Conservation (phyloP, 2,888 invertebrate species). For the Ormyrus thymus region DNA sequence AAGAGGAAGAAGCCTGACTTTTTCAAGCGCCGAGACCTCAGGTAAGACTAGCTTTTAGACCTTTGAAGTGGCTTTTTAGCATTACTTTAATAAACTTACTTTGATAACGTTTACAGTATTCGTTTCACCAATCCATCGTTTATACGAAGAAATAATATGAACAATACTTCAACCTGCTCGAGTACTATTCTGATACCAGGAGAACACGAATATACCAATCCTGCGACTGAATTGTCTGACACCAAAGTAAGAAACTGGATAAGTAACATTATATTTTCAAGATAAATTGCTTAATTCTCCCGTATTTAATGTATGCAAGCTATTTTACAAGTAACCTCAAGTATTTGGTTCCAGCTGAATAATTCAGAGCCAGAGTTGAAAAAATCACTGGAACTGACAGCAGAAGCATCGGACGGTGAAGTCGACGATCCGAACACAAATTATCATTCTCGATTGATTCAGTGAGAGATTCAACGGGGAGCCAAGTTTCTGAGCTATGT, state of each 20-base stretch:
- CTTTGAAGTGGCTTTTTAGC: background rate
- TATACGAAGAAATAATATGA: too few species aligned
- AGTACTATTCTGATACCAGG: conserved; percentile 64
- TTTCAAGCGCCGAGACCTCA: conserved; percentile 57
- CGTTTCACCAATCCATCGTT: conserved; percentile 30
- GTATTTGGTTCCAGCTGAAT: background rate
- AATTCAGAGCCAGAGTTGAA: conserved; percentile 25
- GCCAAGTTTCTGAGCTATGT: background rate
- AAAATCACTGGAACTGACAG: conserved; percentile 36
- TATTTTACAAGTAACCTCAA: too few species aligned
- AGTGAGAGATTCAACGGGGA: background rate
- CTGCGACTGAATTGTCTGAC: conserved; percentile 56
- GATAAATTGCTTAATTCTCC: background rate
- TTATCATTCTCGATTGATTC: conserved; percentile 46
- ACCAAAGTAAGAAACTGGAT: conserved; percentile 35
- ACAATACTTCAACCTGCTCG: conserved; percentile 11
- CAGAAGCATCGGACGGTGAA: conserved; percentile 41
- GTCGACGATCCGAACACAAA: conserved; percentile 29
- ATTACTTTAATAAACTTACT: background rate
- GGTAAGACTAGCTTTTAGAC: conserved; percentile 44
- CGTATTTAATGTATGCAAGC: too few species aligned
- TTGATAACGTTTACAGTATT: too few species aligned
- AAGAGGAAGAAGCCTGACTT: conserved; percentile 59
- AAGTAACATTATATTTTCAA: background rate
- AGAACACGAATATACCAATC: conserved; percentile 72